phyloP scores from a whole-genome alignment of 2,888 invertebrate species.

The Polydesmus complanatus region DNA sequence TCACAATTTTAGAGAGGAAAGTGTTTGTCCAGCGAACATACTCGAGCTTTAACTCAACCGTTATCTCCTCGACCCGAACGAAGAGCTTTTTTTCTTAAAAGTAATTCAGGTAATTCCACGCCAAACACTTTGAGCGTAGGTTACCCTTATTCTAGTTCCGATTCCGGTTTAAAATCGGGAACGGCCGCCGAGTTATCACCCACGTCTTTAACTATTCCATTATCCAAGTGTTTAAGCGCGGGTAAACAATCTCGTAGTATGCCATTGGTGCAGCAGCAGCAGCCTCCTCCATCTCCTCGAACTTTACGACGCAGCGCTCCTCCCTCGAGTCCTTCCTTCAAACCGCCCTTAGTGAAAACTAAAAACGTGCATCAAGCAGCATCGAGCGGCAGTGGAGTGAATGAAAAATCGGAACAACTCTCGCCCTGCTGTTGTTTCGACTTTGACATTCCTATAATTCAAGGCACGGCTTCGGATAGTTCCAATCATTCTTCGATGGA shows the following conservation, averaged over 20 bases:
- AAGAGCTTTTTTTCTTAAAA: conserved; percentile 21
- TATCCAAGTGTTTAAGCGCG: conserved; percentile 34
- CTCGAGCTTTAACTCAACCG: conserved; percentile 24
- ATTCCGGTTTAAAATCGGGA: conserved; percentile 26
- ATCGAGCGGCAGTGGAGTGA: background rate
- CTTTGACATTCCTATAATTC: conserved; percentile 38
- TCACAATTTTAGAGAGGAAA: conserved; percentile 38
- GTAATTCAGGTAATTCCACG: conserved; percentile 30
- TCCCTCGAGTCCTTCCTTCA: conserved; percentile 26
- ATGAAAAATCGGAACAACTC: background rate
- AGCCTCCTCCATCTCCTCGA: conserved; percentile 62
- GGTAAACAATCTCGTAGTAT: conserved; percentile 40
- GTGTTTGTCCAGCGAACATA: conserved; percentile 49
- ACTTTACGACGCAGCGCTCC: conserved; percentile 33
- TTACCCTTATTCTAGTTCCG: conserved; percentile 26
- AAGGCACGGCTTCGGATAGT: conserved; percentile 30
- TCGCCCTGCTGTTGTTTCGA: conserved; percentile 29
- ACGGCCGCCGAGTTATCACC: conserved; percentile 36
- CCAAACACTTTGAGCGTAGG: conserved; percentile 63
- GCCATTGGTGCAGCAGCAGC: conserved; percentile 41
- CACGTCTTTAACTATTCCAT: conserved; percentile 13
- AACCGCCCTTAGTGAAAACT: conserved; percentile 68
- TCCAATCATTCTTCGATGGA: conserved; percentile 14
- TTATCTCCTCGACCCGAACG: conserved; percentile 28
- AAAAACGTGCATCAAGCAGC: conserved; percentile 31